These are phyloP conservation scores for Netelia fuscicornis DNA, from an alignment of 2,888 invertebrate species.

Conservation along the genomic window DNA sequence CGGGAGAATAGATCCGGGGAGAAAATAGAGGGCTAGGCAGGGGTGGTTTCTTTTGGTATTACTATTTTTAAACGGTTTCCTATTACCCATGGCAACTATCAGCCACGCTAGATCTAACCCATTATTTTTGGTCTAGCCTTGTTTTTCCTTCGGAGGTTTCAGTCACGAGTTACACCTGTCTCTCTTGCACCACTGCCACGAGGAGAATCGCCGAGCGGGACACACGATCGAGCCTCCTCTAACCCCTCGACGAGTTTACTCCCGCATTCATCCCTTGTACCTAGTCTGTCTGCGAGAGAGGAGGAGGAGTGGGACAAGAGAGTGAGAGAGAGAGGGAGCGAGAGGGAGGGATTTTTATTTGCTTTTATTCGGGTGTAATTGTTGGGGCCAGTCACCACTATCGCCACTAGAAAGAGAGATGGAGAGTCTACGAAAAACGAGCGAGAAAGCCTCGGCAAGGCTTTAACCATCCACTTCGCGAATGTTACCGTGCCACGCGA, in stretches of 20 bases:
- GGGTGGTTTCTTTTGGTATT: constrained; percentile 39
- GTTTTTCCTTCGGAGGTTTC: constrained; percentile 75
- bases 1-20: neutral
- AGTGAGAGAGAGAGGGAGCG: neutral
- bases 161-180: constrained; percentile 61
- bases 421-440: constrained; percentile 16
- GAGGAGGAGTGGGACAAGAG: neutral
- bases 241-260: constrained; percentile 22
- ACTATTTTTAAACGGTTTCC: constrained; percentile 83
- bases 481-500: constrained; percentile 84
- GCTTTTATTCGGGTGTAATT: constrained; percentile 84
- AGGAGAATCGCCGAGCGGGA: constrained; percentile 24
- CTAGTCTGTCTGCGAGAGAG: constrained; percentile 22
- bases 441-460: constrained; percentile 52
- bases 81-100: constrained; percentile 83
- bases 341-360: constrained; percentile 77
- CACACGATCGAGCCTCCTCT: constrained; percentile 44
- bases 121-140: constrained; percentile 83
- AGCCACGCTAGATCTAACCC: constrained; percentile 80
- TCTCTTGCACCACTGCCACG: constrained; percentile 37
- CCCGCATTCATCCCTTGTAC: constrained; percentile 28
- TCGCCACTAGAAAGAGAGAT: constrained; percentile 80
- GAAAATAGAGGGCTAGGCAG: neutral
- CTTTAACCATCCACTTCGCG: constrained; percentile 81
- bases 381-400: constrained; percentile 84